Evolutionary conservation across 2,113 vertebrate genomes (phyloP).

Genomic region (Talpa occidentalis): DNA sequence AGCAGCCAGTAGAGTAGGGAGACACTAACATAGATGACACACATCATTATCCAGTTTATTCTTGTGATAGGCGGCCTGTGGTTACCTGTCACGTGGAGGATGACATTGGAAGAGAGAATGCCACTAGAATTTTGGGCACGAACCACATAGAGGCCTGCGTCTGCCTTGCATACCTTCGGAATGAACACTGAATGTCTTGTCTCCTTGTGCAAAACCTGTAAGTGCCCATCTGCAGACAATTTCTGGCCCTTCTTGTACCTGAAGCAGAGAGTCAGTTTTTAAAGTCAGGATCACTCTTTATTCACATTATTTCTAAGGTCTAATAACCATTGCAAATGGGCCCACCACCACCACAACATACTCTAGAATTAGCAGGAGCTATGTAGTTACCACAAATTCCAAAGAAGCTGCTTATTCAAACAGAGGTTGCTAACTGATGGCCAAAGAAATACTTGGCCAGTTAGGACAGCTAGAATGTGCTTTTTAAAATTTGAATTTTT

Average conservation of each 20-base stretch:
- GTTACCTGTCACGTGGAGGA: slow-evolving; percentile 89
- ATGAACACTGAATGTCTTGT: slow-evolving; percentile 90
- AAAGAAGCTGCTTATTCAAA: neutral
- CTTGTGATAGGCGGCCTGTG: slow-evolving; percentile 83
- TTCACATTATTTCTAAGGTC: slow-evolving; percentile 59
- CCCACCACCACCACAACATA: neutral
- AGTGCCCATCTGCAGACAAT: slow-evolving; percentile 88
- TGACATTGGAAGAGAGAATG: slow-evolving; percentile 86
- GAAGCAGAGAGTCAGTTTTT: slow-evolving; percentile 91
- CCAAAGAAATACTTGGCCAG: neutral
- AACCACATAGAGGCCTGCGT: slow-evolving; percentile 89
- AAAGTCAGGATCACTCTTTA: slow-evolving; percentile 83
- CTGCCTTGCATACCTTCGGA: slow-evolving; percentile 86
- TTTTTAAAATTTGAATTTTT: slow-evolving; percentile 41
- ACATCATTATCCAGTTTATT: slow-evolving; percentile 91
- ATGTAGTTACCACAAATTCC: neutral
- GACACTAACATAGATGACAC: slow-evolving; percentile 89
- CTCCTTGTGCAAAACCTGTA: slow-evolving; percentile 91
- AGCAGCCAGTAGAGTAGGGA: slow-evolving; percentile 90
- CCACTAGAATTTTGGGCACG: slow-evolving; percentile 85
- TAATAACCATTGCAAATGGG: neutral
- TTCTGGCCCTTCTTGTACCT: slow-evolving; percentile 93
- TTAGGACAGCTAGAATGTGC: neutral
- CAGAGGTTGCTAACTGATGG: neutral
- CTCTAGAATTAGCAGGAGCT: neutral